Evolutionary conservation across 2,113 vertebrate genomes (phyloP).

Genomic region (Dipodomys merriami): DNA sequence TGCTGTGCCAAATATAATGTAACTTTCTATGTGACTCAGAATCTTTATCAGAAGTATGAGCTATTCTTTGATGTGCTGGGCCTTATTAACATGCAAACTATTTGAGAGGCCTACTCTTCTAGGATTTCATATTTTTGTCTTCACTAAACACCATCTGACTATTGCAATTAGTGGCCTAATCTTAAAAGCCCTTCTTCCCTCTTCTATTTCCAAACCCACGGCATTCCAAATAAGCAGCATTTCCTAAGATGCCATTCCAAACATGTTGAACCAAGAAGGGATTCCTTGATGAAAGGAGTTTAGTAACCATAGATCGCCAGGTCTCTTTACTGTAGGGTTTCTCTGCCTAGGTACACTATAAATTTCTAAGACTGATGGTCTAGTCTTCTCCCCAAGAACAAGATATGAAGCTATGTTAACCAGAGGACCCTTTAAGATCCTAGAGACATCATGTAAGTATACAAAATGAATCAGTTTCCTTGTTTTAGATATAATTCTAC

Average conservation of each 20-base stretch:
- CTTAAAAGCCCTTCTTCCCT: conserved; percentile 43
- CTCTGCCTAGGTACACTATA: neutral
- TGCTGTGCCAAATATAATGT: conserved; percentile 19
- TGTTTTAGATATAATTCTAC: conserved; percentile 38
- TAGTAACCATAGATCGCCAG: neutral
- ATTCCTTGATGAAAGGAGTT: conserved; percentile 7
- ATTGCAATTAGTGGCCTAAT: conserved; percentile 26
- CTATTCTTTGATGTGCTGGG: neutral
- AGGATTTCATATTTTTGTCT: conserved; percentile 23
- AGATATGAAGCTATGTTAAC: conserved; percentile 23
- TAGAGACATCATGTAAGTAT: conserved; percentile 54
- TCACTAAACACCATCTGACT: conserved; percentile 31
- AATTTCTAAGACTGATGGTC: neutral
- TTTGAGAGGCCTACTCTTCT: neutral
- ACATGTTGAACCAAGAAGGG: conserved; percentile 15
- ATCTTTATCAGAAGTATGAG: conserved; percentile 29
- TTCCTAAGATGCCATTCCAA: conserved; percentile 10
- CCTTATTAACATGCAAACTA: neutral
- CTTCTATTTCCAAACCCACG: conserved; percentile 14
- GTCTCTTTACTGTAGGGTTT: conserved; percentile 26
- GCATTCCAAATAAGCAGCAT: conserved; percentile 19
- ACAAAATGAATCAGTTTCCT: neutral
- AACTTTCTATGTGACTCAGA: conserved; percentile 18
- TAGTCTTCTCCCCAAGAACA: conserved; percentile 27
- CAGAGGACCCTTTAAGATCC: conserved; percentile 26